Percentiles rank a stretch among this genome's conserved stretches.
These are phyloP conservation scores for Drosophila willistoni DNA, from an alignment of 1,140 invertebrate genomes.

Conservation along the genomic window DNA sequence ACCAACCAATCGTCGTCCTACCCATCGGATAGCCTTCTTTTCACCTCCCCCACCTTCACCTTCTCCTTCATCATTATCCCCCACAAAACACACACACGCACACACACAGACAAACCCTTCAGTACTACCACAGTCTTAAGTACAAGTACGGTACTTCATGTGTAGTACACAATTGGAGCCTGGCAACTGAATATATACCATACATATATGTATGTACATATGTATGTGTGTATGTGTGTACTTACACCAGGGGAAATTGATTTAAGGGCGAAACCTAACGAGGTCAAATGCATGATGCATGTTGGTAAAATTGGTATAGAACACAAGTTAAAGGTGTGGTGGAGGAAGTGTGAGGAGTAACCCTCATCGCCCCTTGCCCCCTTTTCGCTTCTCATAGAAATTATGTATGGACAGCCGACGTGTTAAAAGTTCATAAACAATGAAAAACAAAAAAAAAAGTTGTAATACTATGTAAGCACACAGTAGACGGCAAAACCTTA, in stretches of 20 bases:
- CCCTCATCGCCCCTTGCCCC: too few relatives aligned
- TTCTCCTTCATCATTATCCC: too few relatives aligned
- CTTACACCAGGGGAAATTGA: conserved; percentile 24
- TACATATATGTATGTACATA: too few relatives aligned
- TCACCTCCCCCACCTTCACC: background rate
- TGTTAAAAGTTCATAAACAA: conserved; percentile 3
- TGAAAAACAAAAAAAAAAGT: background rate
- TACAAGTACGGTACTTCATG: conserved; percentile 1
- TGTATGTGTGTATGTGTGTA: background rate
- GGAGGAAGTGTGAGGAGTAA: background rate
- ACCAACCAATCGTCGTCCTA: conserved; percentile 9
- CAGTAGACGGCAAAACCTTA: background rate
- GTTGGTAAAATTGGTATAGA: conserved; percentile 5
- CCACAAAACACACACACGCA: too few relatives aligned
- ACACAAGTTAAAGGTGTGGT: background rate
- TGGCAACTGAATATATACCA: conserved; percentile 25
- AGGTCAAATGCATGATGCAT: conserved; percentile 39
- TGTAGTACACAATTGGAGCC: conserved; percentile 32
- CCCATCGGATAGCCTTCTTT: background rate
- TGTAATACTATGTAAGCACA: background rate
- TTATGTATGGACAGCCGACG: background rate
- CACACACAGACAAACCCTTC: too few relatives aligned
- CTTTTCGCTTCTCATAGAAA: background rate
- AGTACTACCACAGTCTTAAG: background rate
- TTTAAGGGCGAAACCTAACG: conserved; percentile 32